Evolutionary conservation across 2,888 invertebrate genomes (phyloP), one percentile per base, ranked within the genome.

Genomic region (Polymixis flavicincta): DNA sequence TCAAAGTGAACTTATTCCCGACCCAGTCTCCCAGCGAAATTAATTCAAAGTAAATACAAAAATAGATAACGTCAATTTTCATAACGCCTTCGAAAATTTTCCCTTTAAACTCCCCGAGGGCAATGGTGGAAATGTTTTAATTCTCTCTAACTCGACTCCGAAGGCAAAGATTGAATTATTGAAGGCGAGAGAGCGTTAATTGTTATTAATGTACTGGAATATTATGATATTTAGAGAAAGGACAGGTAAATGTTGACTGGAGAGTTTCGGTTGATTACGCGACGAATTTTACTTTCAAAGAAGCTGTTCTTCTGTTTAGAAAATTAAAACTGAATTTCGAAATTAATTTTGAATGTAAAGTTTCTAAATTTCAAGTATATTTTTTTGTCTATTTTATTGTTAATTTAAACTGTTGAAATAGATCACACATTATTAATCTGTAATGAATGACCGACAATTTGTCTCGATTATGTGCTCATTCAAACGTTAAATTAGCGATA

Each of bases 121-220:
- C 81, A 82, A 76, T 79, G 83, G 85, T 80, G 77, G 82, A 86
- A 88, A 89, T 87, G 88, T 89, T 91, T 90, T 90, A 92, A 92
- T 91, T 89, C 87, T 69, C 82, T 77, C 85, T 85, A 90, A 90
- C 91, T 89, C 85, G 85, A 86, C 90, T 86, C 80, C 84, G 90
- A 90, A 87, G 89, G 89, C 89, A 87, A 86, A 90, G 89, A 92
- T 92, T 92, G 90, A 92, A 92, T 92, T 93, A 92, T 92, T 90
- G 89, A 90, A 90, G 90, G 89, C 90, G 90, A 89, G 91, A 89
- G 82, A 85, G 82, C 84, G 88, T 88, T 92, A 92, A 92, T 92
- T 92, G 92, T 91, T 90, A 92, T 91, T 90, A 92, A 91, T 91
- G 89, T 90, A 90, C 87, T 87, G 86, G 85, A 89, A 88, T 89